Evolutionary conservation across 1,140 invertebrate species (phyloP).

Genomic region (Catajapyx aquilonaris): DNA sequence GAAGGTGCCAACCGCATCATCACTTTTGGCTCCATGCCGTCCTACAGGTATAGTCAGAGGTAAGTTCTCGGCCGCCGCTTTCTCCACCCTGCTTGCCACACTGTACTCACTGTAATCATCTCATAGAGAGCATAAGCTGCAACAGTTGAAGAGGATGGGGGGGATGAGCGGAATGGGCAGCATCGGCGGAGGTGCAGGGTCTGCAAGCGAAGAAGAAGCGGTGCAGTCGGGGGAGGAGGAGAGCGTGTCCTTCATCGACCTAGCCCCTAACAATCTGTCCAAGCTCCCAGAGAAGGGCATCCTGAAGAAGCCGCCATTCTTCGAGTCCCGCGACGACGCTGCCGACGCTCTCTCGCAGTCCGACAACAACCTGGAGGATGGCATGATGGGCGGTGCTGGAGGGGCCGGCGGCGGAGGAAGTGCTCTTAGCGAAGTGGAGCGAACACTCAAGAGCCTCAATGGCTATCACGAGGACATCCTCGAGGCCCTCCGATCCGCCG

Average conservation of each 20-base stretch:
- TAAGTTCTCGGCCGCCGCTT: no score
- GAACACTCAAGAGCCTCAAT: conserved; percentile 63
- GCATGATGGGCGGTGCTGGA: conserved; percentile 15
- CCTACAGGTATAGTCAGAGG: conserved; percentile 59
- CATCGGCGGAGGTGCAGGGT: conserved; percentile 21
- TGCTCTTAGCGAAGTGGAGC: conserved; percentile 41
- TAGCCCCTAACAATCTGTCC: conserved; percentile 46
- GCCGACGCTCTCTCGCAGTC: conserved; percentile 30
- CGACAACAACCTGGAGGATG: conserved; percentile 30
- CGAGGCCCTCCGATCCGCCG: conserved; percentile 61
- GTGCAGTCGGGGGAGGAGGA: conserved; percentile 52
- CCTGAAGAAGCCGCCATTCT: conserved; percentile 62
- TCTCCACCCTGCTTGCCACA: no score
- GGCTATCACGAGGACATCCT: conserved; percentile 84
- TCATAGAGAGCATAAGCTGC: conserved; percentile 52
- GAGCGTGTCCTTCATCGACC: conserved; percentile 57
- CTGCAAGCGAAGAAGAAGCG: conserved; percentile 49
- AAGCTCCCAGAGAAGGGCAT: conserved; percentile 68
- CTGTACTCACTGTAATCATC: no score
- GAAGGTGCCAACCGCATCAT: conserved; percentile 58
- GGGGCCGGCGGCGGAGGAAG: conserved; percentile 15
- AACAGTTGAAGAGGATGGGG: conserved; percentile 43
- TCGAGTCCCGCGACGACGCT: conserved; percentile 40
- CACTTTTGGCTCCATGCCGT: conserved; percentile 50
- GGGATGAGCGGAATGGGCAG: conserved; percentile 14